Conservation (phyloP, 1,140 invertebrate genomes). For the Ceratoteleas bidentatus region DNA sequence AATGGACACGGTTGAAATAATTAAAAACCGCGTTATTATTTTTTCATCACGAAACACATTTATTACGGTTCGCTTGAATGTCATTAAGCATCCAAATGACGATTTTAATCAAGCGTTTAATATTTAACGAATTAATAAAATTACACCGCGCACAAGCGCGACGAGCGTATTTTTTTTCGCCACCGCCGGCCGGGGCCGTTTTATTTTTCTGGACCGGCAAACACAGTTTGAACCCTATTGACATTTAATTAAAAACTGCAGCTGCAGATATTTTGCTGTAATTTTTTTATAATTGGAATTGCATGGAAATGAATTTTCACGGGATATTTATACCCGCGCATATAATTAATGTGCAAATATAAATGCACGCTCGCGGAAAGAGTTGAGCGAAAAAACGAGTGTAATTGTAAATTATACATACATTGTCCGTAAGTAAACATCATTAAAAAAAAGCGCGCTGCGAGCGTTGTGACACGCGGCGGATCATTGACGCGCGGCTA, state of each 20-base stretch:
- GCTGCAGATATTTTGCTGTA: slow-evolving; percentile 40
- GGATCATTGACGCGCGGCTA: not conserved
- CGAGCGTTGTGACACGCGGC: slow-evolving; percentile 1
- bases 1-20: too few relatives aligned
- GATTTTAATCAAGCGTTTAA: slow-evolving; percentile 42
- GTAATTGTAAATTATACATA: slow-evolving; percentile 37
- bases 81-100: slow-evolving; percentile 21
- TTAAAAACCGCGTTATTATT: too few relatives aligned
- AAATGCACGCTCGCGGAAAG: slow-evolving; percentile 37
- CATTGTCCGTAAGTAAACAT: slow-evolving; percentile 24
- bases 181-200: slow-evolving; percentile 1
- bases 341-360: slow-evolving; percentile 52
- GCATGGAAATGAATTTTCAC: slow-evolving; percentile 45
- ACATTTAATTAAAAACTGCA: slow-evolving; percentile 57
- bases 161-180: slow-evolving; percentile 12
- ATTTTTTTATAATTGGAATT: slow-evolving; percentile 49
- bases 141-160: too few relatives aligned
- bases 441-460: slow-evolving; percentile 23
- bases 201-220: slow-evolving; percentile 40
- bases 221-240: slow-evolving; percentile 52
- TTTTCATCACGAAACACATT: too few relatives aligned
- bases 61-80: too few relatives aligned
- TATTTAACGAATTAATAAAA: slow-evolving; percentile 47
- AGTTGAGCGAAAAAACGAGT: slow-evolving; percentile 25
- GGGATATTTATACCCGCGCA: slow-evolving; percentile 31